Evolutionary conservation across 1,140 invertebrate species (phyloP), one percentile per base, ranked within the genome.

Genomic region (Cheumatopsyche charites): DNA sequence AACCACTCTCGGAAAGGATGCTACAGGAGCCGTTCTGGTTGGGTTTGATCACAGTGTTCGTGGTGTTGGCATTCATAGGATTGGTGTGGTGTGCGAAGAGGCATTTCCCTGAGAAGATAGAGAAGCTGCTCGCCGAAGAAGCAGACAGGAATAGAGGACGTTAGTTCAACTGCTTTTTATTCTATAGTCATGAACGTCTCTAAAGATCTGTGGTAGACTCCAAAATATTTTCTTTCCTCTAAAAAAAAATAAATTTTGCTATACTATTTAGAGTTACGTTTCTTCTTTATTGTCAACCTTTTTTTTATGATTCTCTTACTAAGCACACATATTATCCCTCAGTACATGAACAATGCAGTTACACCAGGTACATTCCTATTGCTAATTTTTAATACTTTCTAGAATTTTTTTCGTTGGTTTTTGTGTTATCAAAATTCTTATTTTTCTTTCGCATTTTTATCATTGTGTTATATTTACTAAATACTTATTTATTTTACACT

Each of bases 1-100:
- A 88, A 73, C 90, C 90, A 1, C 77, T 91, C 21, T 89, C 89
- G 45, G 85, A 92, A 67, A 79, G 91, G 21, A 93, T 94, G 91
- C 82, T 93, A 4, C 89, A 92, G 76, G 91, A 94, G 79, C 91
- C 91, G 0, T 93, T 94, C 80, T 94, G 91, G 91, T 80, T 94
- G 13, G 91, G 91, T 1, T 83, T 94, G 13, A 91, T 93, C 78
- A 91, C 91, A 0, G 91, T 94, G 9, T 90, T 89, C 69, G 86
- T 90, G 4, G 91, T 93, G 6, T 84, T 94, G 72, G 87, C 86
- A 42, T 83, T 91, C 19, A 90, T 94, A 72, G 90, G 90, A 9
- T 81, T 92, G 19, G 87, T 92, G 6, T 93, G 91, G 89, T 93
- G 91, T 79, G 89, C 91, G 55, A 92, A 92, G 78, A 80, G 91